These are phyloP conservation scores for Psammodynastes pulverulentus DNA, from an alignment of 2,113 vertebrate species.

Conservation along the genomic window DNA sequence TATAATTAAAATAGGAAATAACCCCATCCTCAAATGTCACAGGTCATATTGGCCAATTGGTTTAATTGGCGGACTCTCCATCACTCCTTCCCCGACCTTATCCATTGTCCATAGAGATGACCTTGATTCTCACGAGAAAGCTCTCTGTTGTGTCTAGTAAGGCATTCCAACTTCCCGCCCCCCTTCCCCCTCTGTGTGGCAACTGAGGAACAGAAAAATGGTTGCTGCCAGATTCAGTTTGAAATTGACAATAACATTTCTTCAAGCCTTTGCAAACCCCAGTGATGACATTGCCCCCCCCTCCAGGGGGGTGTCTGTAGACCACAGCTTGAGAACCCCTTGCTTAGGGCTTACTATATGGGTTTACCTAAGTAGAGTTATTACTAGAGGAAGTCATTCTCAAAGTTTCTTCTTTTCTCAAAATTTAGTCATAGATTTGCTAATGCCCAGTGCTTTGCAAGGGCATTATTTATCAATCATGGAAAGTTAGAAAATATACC, in stretches of 20 bases:
- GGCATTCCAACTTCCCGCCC: too few species aligned
- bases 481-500: not conserved
- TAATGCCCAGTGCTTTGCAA: not conserved
- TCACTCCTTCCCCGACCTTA: too few species aligned
- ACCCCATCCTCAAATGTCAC: too few species aligned
- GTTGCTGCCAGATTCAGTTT: too few species aligned
- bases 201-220: too few species aligned
- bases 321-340: not conserved
- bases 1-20: too few species aligned
- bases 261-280: not conserved
- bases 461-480: not conserved
- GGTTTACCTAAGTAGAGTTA: not conserved
- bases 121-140: too few species aligned
- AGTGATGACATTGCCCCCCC: not conserved
- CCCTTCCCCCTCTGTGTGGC: too few species aligned
- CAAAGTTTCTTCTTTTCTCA: not conserved
- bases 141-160: too few species aligned
- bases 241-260: not conserved
- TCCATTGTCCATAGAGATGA: too few species aligned
- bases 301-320: rapidly evolving
- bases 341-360: not conserved
- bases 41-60: too few species aligned
- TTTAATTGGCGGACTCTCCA: too few species aligned
- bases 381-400: not conserved
- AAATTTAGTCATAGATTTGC: not conserved